phyloP scores from a whole-genome alignment of 2,888 invertebrate genomes.

The Sicus ferrugineus region DNA sequence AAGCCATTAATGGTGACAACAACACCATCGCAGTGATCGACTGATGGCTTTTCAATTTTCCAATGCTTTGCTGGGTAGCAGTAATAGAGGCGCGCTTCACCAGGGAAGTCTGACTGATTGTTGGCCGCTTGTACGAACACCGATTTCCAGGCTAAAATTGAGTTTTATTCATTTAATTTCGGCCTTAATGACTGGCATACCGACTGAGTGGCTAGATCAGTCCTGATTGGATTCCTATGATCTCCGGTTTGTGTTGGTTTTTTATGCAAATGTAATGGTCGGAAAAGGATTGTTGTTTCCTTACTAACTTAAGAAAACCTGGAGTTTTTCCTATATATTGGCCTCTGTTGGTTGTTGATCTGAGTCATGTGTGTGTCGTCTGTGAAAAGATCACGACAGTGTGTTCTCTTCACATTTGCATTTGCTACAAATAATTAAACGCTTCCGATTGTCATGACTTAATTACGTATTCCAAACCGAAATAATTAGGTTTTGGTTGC shows the following conservation, averaged over 20 bases:
- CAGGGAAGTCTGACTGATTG: conserved; percentile 4
- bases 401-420: conserved; percentile 34
- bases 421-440: conserved; percentile 31
- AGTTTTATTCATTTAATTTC: conserved; percentile 33
- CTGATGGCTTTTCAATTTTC: not conserved
- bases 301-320: not conserved
- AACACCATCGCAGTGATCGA: conserved; percentile 21
- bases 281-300: not conserved
- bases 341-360: not conserved
- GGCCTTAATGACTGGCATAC: not conserved
- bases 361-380: conserved; percentile 7
- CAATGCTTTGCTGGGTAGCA: not conserved
- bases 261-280: not conserved
- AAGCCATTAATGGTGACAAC: conserved; percentile 22
- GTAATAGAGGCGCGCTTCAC: not conserved
- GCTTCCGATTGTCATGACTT: conserved; percentile 16
- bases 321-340: not conserved
- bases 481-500: not conserved
- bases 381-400: conserved; percentile 36
- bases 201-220: not conserved
- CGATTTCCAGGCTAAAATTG: conserved; percentile 19
- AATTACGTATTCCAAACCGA: not conserved
- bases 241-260: not conserved
- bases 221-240: conserved; percentile 4
- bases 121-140: not conserved